A percentile compares a stretch with the other conserved stretches of the same genome.
Conservation (phyloP, 2,797 vertebrate genomes). For the Cephalopachus bancanus region DNA sequence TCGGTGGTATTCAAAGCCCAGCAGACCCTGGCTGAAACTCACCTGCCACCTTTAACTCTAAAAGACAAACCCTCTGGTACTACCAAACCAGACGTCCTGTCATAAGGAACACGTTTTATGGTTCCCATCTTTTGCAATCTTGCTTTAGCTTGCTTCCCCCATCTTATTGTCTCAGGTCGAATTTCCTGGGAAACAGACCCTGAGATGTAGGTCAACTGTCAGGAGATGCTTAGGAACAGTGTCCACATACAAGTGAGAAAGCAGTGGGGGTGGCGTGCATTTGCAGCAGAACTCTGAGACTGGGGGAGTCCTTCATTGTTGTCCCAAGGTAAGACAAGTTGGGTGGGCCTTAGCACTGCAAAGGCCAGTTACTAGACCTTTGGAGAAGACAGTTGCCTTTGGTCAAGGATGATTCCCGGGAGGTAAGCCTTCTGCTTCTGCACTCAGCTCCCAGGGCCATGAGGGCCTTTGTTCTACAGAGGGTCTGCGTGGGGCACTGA, state of each 20-base stretch:
- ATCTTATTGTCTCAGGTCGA: fast-evolving
- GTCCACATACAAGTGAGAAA: not conserved
- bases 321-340: no score
- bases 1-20: not conserved
- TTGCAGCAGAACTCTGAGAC: not conserved
- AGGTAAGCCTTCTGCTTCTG: fast-evolving
- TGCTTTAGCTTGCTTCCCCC: no score
- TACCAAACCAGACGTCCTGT: fast-evolving
- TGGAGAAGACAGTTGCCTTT: not conserved
- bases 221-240: no score
- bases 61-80: not conserved
- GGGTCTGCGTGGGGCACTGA: fast-evolving
- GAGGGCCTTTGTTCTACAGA: fast-evolving
- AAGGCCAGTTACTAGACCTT: no score
- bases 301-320: no score
- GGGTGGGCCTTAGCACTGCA: not conserved
- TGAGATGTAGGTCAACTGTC: not conserved
- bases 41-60: not conserved
- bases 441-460: no score
- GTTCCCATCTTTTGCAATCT: no score
- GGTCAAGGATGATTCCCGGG: not conserved
- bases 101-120: not conserved
- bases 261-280: fast-evolving
- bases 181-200: not conserved
- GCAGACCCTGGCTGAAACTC: not conserved